Conservation (phyloP, 2,888 invertebrate genomes). For the Thyatira batis region DNA sequence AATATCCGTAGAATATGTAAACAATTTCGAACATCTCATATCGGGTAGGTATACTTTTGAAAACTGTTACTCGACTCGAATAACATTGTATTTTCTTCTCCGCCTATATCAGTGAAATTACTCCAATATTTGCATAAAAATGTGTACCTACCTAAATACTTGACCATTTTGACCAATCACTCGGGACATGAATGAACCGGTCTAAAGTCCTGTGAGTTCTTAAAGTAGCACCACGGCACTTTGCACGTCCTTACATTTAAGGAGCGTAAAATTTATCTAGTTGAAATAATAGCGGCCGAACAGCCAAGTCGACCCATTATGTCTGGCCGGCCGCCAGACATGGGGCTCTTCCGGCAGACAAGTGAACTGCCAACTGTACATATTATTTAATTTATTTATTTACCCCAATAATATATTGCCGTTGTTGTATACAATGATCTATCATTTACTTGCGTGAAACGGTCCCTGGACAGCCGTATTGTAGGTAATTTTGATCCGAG, state of each 20-base stretch:
- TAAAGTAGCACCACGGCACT: conserved; percentile 34
- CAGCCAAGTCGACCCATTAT: conserved; percentile 56
- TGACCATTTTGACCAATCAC: conserved; percentile 8
- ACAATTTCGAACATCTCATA: no score
- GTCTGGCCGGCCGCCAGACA: conserved; percentile 64
- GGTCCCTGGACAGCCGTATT: no score
- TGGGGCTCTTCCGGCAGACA: conserved; percentile 42
- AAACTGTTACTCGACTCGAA: no score
- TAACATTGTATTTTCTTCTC: no score
- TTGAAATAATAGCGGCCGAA: conserved; percentile 66
- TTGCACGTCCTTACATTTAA: conserved; percentile 65
- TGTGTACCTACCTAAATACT: no score
- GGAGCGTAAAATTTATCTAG: conserved; percentile 70
- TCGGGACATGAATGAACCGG: conserved; percentile 12
- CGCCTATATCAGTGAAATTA: no score
- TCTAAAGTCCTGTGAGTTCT: conserved; percentile 20
- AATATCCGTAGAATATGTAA: no score
- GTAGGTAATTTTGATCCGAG: no score
- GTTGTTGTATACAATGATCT: neutral
- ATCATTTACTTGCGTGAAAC: neutral
- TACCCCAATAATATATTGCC: conserved; percentile 19
- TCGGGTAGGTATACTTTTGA: no score
- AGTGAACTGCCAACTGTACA: conserved; percentile 40
- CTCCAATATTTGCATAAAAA: no score
- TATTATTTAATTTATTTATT: conserved; percentile 28